Evolutionary conservation across 2,888 invertebrate species (phyloP), one percentile per base, ranked within the genome.

Genomic region (Timema cristinae): DNA sequence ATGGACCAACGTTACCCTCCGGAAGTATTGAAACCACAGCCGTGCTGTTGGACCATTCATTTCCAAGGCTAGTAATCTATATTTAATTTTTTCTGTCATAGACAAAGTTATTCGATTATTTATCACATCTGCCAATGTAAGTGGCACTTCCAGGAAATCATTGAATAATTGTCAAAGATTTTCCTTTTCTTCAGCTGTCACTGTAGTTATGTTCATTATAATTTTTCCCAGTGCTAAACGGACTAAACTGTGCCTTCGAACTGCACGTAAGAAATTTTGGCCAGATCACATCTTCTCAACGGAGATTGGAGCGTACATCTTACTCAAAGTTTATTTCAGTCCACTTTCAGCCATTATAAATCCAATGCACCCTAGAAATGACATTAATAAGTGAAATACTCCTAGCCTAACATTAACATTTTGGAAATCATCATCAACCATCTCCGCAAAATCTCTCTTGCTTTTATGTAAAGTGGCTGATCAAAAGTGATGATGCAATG

Each of bases 1-100:
- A n/a, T 54, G 54, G 5, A 54, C 59, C 32, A 7, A n/a, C 9
- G 32, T n/a, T 9, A 59, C 59, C 59, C 4, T 59, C 4, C 15
- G 59, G 59, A 59, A 59, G 59, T 59, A 59, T 13, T 59, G 59
- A n/a, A 5, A 59, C n/a, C 15, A 11, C 59, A 59, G 9, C 8
- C 5, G 15, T n/a, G 9, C 59, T 16, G 59, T 59, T 59, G 59
- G 59, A 59, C 59, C 59, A 59, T 67, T 70, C 13, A 54, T 69
- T 66, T 52, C 50, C 5, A 66, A 11, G 8, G 9, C 2, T 32
- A n/a, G 2, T 48, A 8, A 66, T 32, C 47, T 32, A 66, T 49
- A n/a, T 13, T 10, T 47, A 66, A 66, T 66, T 50, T 0, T 7
- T 13, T 66, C 50, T 49, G 13, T 15, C 16, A 66, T 49, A 49